These are phyloP conservation scores for Ciona savignyi DNA, from an alignment of 23 tunicate species.

Conservation along the genomic window DNA sequence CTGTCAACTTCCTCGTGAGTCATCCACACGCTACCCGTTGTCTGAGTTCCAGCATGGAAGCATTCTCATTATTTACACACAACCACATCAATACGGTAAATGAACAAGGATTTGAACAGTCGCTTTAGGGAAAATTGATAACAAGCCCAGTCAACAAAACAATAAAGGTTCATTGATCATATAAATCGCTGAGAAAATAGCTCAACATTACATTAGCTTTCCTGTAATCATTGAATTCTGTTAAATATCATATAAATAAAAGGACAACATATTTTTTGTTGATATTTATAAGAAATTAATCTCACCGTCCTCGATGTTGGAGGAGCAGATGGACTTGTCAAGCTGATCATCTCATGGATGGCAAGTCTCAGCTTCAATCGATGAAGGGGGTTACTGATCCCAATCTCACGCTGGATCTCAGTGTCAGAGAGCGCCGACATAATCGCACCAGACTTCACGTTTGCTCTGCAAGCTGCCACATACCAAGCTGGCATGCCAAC, in stretches of 20 bases:
- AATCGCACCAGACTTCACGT: constrained; percentile 93
- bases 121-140: no score
- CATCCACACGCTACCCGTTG: constrained; percentile 96
- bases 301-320: constrained; percentile 92
- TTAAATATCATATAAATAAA: no score
- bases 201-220: no score
- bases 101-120: background rate
- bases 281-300: background rate
- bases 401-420: constrained; percentile 95
- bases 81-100: background rate
- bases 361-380: constrained; percentile 94
- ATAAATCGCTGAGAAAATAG: no score
- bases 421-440: constrained; percentile 97
- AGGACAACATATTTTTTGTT: no score
- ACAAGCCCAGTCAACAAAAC: no score
- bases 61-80: background rate
- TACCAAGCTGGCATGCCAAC: constrained; percentile 97
- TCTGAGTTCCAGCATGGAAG: constrained; percentile 43
- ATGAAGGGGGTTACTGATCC: constrained; percentile 97
- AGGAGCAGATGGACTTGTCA: constrained; percentile 96
- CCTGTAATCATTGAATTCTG: no score
- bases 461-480: constrained; percentile 88
- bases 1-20: constrained; percentile 90
- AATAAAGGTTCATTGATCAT: no score
- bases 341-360: constrained; percentile 95